Conservation (phyloP, 2,113 vertebrate genomes). For the Petroica traversi region DNA sequence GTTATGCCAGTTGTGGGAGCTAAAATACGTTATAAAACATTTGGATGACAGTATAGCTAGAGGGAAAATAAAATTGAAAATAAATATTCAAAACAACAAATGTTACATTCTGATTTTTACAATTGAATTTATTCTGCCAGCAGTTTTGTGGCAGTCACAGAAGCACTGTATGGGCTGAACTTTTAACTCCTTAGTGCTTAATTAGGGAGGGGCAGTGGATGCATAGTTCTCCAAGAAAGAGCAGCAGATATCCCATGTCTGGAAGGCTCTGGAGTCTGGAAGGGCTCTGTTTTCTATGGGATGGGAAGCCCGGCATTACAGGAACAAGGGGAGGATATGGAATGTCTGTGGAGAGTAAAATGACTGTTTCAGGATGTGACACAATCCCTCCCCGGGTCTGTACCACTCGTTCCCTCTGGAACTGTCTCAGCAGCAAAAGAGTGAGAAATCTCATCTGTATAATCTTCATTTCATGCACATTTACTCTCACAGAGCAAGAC, state of each 20-base stretch:
- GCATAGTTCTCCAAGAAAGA: not conserved
- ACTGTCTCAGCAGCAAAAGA: not conserved
- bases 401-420: not conserved
- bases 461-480: not conserved
- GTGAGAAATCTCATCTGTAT: not conserved
- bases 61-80: not conserved
- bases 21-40: not conserved
- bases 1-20: not conserved
- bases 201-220: not conserved
- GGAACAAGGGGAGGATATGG: not conserved
- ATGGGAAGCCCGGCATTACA: not conserved
- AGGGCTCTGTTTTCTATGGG: not conserved
- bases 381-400: not conserved
- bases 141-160: not conserved
- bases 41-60: not conserved
- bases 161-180: not conserved
- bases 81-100: not conserved
- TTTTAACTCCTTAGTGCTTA: not conserved
- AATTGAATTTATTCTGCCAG: not conserved
- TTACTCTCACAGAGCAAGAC: not conserved
- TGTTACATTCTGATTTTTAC: not conserved
- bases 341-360: not conserved
- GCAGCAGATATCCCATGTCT: not conserved
- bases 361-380: not conserved
- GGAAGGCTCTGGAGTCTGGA: not conserved